Percentiles rank a stretch among this genome's conserved stretches.
These are phyloP conservation scores for Alectoris magna DNA, from an alignment of 2,797 vertebrate species.

Conservation along the genomic window DNA sequence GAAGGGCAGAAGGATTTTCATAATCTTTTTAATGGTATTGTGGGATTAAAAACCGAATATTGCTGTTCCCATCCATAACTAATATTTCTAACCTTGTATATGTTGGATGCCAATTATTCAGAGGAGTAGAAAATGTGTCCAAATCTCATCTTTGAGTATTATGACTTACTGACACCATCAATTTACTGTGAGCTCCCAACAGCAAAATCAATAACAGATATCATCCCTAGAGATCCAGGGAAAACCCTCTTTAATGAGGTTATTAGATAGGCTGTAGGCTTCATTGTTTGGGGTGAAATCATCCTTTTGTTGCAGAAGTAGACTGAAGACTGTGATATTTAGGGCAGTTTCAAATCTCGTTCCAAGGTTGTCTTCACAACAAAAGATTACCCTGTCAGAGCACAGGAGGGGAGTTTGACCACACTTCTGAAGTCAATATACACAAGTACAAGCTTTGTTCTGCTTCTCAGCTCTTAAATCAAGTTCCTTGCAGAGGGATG, in stretches of 20 bases:
- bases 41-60: background rate
- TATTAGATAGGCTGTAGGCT: background rate
- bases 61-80: background rate
- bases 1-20: background rate
- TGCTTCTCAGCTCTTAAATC: conserved; percentile 16
- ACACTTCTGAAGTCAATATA: background rate
- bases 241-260: background rate
- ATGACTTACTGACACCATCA: background rate
- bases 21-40: background rate
- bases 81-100: background rate
- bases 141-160: background rate
- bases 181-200: background rate
- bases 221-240: background rate
- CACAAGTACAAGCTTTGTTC: conserved; percentile 37
- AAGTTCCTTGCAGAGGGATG: background rate
- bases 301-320: background rate
- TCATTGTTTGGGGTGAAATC: background rate
- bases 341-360: conserved; percentile 28
- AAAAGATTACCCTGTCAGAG: conserved; percentile 43
- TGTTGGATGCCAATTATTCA: background rate
- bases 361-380: conserved; percentile 32
- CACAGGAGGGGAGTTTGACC: conserved; percentile 3
- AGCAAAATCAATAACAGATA: background rate
- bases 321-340: background rate
- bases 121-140: background rate